phyloP scores from a whole-genome alignment of 2,797 vertebrate species.

The Emys orbicularis region DNA sequence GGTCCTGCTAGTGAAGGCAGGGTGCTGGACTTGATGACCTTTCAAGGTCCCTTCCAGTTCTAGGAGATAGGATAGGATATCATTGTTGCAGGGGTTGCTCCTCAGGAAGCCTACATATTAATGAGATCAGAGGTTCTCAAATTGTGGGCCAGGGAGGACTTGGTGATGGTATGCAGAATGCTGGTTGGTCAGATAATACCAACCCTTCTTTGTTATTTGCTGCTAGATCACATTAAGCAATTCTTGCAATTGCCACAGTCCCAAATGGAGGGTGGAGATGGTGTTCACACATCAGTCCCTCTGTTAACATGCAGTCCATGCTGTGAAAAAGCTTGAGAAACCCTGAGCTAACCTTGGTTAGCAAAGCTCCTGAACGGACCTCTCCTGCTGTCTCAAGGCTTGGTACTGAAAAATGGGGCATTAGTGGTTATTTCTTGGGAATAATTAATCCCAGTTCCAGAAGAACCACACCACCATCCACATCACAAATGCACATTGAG shows the following conservation, averaged over 20 bases:
- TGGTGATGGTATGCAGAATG: not conserved
- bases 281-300: rapidly evolving
- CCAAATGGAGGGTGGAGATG: not conserved
- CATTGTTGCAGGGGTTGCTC: too few species aligned
- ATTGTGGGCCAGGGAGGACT: not conserved
- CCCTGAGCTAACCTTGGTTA: not conserved
- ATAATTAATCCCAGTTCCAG: not conserved
- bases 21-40: too few species aligned
- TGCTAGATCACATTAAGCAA: not conserved
- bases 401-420: not conserved
- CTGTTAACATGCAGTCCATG: not conserved
- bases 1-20: too few species aligned
- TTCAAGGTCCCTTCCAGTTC: too few species aligned
- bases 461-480: not conserved
- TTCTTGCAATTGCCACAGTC: not conserved
- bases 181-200: not conserved
- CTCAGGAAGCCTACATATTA: too few species aligned
- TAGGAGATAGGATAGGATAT: too few species aligned
- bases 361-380: not conserved
- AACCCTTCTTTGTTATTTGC: not conserved
- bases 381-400: not conserved
- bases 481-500: not conserved
- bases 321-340: not conserved
- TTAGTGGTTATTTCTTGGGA: not conserved
- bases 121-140: too few species aligned